Percentiles rank a stretch among this genome's conserved stretches.
These are phyloP conservation scores for Sarcophaga caerulescens DNA, from an alignment of 2,888 invertebrate species.

Conservation along the genomic window DNA sequence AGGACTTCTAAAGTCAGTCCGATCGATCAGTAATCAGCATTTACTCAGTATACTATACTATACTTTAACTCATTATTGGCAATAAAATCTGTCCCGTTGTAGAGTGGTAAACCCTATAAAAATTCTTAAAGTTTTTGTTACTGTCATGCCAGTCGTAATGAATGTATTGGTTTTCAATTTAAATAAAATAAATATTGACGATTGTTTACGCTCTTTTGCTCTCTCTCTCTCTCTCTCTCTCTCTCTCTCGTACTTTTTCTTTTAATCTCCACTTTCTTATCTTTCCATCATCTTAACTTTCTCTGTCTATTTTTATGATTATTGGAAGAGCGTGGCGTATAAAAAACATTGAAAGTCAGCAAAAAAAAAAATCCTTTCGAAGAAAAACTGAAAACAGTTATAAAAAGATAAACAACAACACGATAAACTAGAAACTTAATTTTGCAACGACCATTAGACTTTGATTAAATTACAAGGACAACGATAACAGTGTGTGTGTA, in stretches of 20 bases:
- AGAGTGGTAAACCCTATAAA: neutral
- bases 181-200: conserved; percentile 51
- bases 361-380: neutral
- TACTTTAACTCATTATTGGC: too few relatives aligned
- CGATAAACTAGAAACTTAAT: conserved; percentile 8
- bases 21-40: too few relatives aligned
- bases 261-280: neutral
- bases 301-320: neutral
- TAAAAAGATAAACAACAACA: conserved; percentile 5
- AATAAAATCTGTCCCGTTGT: neutral
- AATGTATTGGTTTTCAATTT: conserved; percentile 49
- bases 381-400: neutral
- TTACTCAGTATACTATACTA: too few relatives aligned
- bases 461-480: conserved; percentile 28
- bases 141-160: conserved; percentile 15
- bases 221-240: neutral
- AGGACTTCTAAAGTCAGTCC: too few relatives aligned
- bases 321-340: neutral
- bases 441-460: conserved; percentile 26
- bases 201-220: conserved; percentile 9
- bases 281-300: neutral
- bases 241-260: neutral
- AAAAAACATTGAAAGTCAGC: neutral
- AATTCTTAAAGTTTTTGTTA: neutral
- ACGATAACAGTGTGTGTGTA: neutral